Evolutionary conservation across 2,113 vertebrate species (phyloP), one percentile per base, ranked within the genome.

Genomic region (Peucedramus taeniatus): DNA sequence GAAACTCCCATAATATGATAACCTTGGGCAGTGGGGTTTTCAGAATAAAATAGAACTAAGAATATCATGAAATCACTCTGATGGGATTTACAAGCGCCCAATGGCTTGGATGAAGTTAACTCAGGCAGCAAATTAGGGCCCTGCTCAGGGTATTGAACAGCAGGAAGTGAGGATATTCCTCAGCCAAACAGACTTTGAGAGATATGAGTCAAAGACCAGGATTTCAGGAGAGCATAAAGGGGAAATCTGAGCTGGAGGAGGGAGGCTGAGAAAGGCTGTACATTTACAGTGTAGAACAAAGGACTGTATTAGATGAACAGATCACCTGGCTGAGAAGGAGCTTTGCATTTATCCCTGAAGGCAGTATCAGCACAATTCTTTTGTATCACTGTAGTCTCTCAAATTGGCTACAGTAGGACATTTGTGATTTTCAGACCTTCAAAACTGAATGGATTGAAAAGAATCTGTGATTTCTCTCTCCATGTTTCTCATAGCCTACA

Each of bases 81-180:
- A 92, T 95, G 92, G 91, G 92, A 96, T 96, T 97, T 97, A 94
- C 42, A 83, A 92, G 83, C 15, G 30, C 89, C 95, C 91, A 97
- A 93, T 94, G 95, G 80, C 83, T 83, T 92, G 92, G 88, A 95
- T 96, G 95, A 97, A 93, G 96, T 93, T 93, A 97, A 97, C 86
- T 97, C 94, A 95, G 92, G 88, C 95, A 95, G 92, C 91, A 97
- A 97, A 97, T 97, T 93, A 96, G 86, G 76, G 59, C 79, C 90
- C 92, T 90, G 92, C 86, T 94, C 71, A 51, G 95, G 76, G 76
- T 95, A 93, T 83, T 94, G 94, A 96, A 83, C 94, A 90, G 92
- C 89, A 93, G 90, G 89, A 94, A 92, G 88, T 66, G 42, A 93
- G 59, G 92, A 83, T 97, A 93, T 90, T 94, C 92, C 83, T 94